Evolutionary conservation across 2,888 invertebrate genomes (phyloP), one percentile per base, ranked within the genome.

Genomic region (Troides oblongomaculatus): DNA sequence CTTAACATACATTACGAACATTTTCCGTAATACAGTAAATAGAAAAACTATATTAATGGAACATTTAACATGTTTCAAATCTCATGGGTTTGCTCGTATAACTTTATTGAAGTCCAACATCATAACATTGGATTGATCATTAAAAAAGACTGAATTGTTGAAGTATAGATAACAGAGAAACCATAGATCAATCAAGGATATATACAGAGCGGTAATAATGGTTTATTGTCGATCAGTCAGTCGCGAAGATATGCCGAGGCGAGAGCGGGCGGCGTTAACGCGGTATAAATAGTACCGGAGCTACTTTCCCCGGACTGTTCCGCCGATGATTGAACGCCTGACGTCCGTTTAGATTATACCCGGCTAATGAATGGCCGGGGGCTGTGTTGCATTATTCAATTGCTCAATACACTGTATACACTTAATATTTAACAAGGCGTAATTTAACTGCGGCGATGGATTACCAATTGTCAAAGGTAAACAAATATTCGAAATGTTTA

Each of bases 321-420:
- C 65, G 62, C n/a, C 69, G 69, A 69, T 69, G 69, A 69, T 69
- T 65, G 69, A 69, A 69, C 69, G 69, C 50, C 57, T 46, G 65
- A 69, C 69, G 69, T 69, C 69, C 65, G 69, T 69, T 65, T 69
- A 69, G 62, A 69, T 69, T 69, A 69, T 65, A 58, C 62, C 30
- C 57, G 17, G 21, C 21, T 69, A 65, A 69, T 65, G 69, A 69
- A 66, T 69, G 69, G 64, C 56, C 43, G 56, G 61, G 50, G 21
- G 25, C 14, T 46, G 21, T 18, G 46, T 57, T 69, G 56, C 39
- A 65, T 50, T 65, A 69, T 69, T 69, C 69, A 65, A 62, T 69
- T 66, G 58, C 69, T 65, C 17, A 58, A 69, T 68, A 68, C 53
- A 68, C n/a, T 50, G n/a, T 63, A n/a, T 23, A 58, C 23, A n/a